A percentile compares a stretch with the other conserved stretches of the same genome.
These are phyloP conservation scores for Lithophane socia DNA, from an alignment of 2,888 invertebrate genomes.

Conservation along the genomic window DNA sequence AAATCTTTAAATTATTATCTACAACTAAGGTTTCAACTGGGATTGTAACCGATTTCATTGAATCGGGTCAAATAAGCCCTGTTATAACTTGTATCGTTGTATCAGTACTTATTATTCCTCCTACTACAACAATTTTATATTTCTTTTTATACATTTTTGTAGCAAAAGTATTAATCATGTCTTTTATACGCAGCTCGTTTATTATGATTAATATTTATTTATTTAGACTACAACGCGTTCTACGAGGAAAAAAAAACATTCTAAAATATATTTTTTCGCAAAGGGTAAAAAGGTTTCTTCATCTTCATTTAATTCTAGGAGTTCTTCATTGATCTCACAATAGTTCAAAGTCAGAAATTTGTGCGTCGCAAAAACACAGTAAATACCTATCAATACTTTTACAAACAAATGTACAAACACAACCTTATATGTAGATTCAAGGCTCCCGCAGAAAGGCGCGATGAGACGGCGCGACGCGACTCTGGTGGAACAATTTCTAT, in stretches of 20 bases:
- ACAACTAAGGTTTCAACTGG: constrained; percentile 47
- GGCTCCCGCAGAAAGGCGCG: no score
- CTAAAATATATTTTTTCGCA: background rate
- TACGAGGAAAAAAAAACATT: no score
- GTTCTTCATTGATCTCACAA: constrained; percentile 1
- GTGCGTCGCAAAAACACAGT: constrained; percentile 12
- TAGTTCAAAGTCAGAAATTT: constrained; percentile 4
- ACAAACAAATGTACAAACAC: constrained; percentile 59
- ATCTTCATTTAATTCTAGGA: background rate
- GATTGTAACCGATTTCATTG: constrained; percentile 20
- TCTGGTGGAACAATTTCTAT: no score
- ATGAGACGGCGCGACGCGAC: no score
- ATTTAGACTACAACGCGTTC: no score
- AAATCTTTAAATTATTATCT: constrained; percentile 54
- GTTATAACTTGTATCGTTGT: constrained; percentile 1
- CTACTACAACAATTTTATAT: constrained; percentile 1
- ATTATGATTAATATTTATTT: no score
- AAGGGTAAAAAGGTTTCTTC: background rate
- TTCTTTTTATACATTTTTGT: background rate
- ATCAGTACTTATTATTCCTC: constrained; percentile 5
- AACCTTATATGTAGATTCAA: constrained; percentile 42
- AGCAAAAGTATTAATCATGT: constrained; percentile 13
- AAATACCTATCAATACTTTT: constrained; percentile 54
- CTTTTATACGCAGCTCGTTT: background rate
- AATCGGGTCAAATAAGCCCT: constrained; percentile 3